Base-by-base conservation (phyloP, 1,140 invertebrate species). In the Elysia chlorotica region DNA sequence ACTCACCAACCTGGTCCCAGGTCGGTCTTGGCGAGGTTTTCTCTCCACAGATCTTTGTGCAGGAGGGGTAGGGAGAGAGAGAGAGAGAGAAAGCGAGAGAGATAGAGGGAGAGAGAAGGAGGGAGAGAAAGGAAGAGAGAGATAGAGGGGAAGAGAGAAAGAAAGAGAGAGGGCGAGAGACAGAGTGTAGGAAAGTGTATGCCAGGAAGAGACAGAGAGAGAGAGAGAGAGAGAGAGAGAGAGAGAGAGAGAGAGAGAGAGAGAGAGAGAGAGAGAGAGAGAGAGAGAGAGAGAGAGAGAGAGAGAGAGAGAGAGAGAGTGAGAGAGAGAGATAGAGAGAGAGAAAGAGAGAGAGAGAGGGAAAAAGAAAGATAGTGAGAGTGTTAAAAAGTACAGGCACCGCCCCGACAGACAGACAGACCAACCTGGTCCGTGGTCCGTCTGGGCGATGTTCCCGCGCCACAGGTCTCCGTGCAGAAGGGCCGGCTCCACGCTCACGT, bases 221-320 rank as follows among this genome's bases (percentile, higher is more conserved):
- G n/a, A n/a, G n/a, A n/a, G n/a, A n/a, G n/a, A n/a, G 10, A 59
- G 38, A 54, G 66, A 31, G 66, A 33, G 66, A 48, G 66, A 25
- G 30, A 41, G 37, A 41, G n/a, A n/a, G 31, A 68, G 31, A 68
- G 21, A 54, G 25, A 68, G 48, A 54, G 38, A 54, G 36, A 37
- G 31, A 54, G 66, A 4, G 66, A 14, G 66, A 54, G 38, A 17
- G 31, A 33, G 62, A 33, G 17, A 19, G 33, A 69, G 36, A 48
- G 19, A 56, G 41, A 69, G 0, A 56, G 21, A 31, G 14, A 69
- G 53, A 56, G 53, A 25, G 31, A 30, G 36, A 33, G 38, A 37
- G 35, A 25, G 4, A 23, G 25, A 1, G 41, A 53, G 19, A 54
- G 38, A 68, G 36, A 28, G 2, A 4, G 17, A n/a, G 53, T 33